Conservation (phyloP, 2,888 invertebrate genomes). For the Noctua comes region DNA sequence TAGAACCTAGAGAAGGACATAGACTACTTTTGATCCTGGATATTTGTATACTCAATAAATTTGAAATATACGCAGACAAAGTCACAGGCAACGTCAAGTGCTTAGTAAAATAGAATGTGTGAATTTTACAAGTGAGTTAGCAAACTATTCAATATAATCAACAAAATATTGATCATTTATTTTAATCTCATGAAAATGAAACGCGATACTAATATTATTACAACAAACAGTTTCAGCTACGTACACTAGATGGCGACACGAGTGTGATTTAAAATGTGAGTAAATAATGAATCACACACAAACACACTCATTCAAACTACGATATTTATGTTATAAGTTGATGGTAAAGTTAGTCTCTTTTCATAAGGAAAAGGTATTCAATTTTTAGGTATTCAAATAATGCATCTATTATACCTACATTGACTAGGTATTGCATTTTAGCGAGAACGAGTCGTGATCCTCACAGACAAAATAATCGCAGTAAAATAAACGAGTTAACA, state of each 20-base stretch:
- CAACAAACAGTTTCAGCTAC: constrained; percentile 32
- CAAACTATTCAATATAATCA: not conserved
- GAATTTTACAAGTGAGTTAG: not conserved
- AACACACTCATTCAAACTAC: not conserved
- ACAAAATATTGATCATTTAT: not conserved
- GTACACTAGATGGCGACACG: constrained; percentile 65
- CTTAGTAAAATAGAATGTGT: not conserved
- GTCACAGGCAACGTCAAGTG: not conserved
- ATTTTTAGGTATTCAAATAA: not conserved
- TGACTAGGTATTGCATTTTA: not conserved
- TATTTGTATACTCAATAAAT: not conserved
- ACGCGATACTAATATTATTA: constrained; percentile 27
- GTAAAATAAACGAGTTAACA: not conserved
- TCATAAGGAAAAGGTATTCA: not conserved
- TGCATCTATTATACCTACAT: not conserved
- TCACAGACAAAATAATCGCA: not conserved
- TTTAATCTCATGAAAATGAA: constrained; percentile 15
- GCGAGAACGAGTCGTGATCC: not conserved
- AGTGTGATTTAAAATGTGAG: constrained; percentile 6
- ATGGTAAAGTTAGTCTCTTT: not conserved
- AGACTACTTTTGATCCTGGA: not conserved
- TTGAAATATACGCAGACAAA: not conserved
- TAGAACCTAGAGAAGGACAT: not conserved
- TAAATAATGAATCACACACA: not conserved
- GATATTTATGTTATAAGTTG: not conserved